Conservation (phyloP, 2,797 vertebrate genomes). For the Crocodylus rhombifer region DNA sequence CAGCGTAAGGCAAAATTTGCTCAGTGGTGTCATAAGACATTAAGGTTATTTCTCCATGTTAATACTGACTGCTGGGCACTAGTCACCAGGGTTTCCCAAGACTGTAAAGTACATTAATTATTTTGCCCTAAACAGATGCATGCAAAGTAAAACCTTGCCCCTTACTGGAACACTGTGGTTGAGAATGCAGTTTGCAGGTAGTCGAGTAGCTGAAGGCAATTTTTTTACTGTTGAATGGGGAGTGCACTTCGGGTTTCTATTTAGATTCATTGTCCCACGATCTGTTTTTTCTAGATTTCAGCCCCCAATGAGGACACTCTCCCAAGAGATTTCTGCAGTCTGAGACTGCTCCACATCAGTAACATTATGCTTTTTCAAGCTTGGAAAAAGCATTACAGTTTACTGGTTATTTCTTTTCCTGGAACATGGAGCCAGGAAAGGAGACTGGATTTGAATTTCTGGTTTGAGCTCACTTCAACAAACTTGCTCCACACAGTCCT, state of each 20-base stretch:
- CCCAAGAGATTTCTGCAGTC: background rate
- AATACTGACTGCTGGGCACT: background rate
- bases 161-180: background rate
- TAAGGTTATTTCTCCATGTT: background rate
- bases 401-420: background rate
- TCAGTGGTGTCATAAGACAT: background rate
- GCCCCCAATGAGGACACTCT: background rate
- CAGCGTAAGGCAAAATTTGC: background rate
- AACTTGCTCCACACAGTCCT: background rate
- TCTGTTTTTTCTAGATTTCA: background rate
- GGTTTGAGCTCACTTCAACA: background rate
- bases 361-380: background rate
- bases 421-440: background rate
- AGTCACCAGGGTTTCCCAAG: background rate
- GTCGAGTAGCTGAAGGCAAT: background rate
- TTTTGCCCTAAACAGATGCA: background rate
- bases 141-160: background rate
- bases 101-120: background rate
- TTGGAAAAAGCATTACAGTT: background rate
- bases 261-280: background rate
- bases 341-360: background rate
- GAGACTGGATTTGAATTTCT: background rate
- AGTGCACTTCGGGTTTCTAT: background rate
- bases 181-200: background rate
- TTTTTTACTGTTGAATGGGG: accelerated